Percentiles rank a stretch among this genome's conserved stretches.
Conservation (phyloP, 2,797 vertebrate genomes). For the Gambelia wislizenii region DNA sequence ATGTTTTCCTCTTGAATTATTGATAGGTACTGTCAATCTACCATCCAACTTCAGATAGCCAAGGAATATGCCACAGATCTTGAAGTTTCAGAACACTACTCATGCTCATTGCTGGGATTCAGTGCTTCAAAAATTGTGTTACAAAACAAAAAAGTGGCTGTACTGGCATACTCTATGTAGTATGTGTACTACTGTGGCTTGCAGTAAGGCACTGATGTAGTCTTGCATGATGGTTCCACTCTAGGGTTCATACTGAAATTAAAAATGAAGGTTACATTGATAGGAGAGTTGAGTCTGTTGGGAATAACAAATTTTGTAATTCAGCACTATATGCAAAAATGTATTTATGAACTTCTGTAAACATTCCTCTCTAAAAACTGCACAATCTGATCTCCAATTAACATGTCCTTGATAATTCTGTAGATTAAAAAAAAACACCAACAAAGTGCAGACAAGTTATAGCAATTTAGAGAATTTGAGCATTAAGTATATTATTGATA, state of each 20-base stretch:
- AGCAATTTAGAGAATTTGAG: background rate
- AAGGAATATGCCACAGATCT: background rate
- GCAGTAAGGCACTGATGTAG: background rate
- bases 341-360: constrained; percentile 47
- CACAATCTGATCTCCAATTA: background rate
- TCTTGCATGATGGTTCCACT: background rate
- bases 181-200: background rate
- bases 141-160: background rate
- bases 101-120: background rate
- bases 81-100: background rate
- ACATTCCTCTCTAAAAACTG: background rate
- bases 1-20: constrained; percentile 45
- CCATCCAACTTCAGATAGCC: background rate
- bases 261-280: background rate
- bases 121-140: background rate
- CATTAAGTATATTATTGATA: background rate
- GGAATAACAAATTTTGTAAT: background rate
- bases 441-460: background rate
- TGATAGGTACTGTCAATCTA: constrained; percentile 31
- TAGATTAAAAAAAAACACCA: background rate
- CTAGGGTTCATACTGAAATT: background rate
- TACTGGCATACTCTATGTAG: too few relatives aligned
- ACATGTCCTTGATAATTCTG: background rate
- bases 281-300: background rate
- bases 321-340: background rate